phyloP scores from a whole-genome alignment of 2,888 invertebrate species.

The Acrobasis repandana region DNA sequence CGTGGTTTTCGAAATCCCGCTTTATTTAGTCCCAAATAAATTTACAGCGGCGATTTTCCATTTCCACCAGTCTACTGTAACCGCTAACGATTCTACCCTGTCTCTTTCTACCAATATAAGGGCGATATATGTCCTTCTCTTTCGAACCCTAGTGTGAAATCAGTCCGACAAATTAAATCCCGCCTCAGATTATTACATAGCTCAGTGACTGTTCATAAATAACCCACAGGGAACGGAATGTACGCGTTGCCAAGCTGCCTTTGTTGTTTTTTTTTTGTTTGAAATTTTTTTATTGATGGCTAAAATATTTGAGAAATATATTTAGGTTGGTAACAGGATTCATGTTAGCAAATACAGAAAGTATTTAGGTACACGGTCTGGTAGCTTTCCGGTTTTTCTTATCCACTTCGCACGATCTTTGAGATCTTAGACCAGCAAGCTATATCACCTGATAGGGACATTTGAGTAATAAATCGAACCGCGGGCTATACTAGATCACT shows the following conservation, averaged over 20 bases:
- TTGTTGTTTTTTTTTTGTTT: not conserved
- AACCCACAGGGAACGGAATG: conserved; percentile 64
- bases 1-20: conserved; percentile 43
- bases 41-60: conserved; percentile 62
- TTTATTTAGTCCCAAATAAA: conserved; percentile 51
- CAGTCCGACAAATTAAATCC: conserved; percentile 89
- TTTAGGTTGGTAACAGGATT: no score
- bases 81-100: conserved; percentile 63
- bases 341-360: no score
- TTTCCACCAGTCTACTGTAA: conserved; percentile 59
- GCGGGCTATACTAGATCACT: no score
- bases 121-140: conserved; percentile 39
- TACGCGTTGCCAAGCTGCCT: conserved; percentile 40
- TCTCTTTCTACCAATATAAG: conserved; percentile 38
- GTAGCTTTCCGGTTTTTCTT: no score
- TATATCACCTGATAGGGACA: no score
- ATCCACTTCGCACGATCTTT: no score
- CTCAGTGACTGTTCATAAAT: conserved; percentile 88
- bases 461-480: no score
- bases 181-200: conserved; percentile 88
- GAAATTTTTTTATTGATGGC: not conserved
- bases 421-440: no score
- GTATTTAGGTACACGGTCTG: no score
- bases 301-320: not conserved
- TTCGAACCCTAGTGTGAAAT: conserved; percentile 83